phyloP scores from a whole-genome alignment of 2,888 invertebrate species.

The Periphyllus acericola region DNA sequence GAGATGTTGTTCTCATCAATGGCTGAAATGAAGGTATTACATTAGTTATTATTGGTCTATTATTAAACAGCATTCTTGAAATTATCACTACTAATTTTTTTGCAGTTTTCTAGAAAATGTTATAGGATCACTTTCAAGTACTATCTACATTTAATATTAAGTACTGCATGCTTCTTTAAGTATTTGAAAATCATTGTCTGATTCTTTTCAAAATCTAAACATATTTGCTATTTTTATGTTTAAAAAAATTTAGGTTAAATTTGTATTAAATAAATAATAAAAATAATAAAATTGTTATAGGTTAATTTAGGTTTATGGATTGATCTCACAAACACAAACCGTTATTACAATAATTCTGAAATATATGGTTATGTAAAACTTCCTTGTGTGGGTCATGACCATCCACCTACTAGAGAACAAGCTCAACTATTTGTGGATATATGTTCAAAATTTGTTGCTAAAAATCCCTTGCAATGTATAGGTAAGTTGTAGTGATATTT shows the following conservation, averaged over 20 bases:
- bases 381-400: constrained; percentile 90
- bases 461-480: constrained; percentile 81
- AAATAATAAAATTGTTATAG: constrained; percentile 68
- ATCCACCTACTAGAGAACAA: constrained; percentile 88
- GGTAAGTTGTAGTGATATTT: constrained; percentile 68
- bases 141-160: too few relatives aligned
- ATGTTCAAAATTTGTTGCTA: constrained; percentile 80
- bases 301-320: constrained; percentile 93
- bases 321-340: constrained; percentile 92
- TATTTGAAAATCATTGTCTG: too few relatives aligned
- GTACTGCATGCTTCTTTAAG: too few relatives aligned
- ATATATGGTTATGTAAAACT: constrained; percentile 90
- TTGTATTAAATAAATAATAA: too few relatives aligned
- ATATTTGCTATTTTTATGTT: too few relatives aligned
- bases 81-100: too few relatives aligned
- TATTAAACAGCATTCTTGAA: too few relatives aligned
- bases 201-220: too few relatives aligned
- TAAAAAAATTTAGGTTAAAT: too few relatives aligned
- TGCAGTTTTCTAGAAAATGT: too few relatives aligned
- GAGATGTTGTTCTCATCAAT: constrained; percentile 86
- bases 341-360: constrained; percentile 87
- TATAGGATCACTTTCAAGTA: too few relatives aligned
- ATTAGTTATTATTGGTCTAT: neutral
- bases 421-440: constrained; percentile 83
- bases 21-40: constrained; percentile 75